Evolutionary conservation across 2,888 invertebrate species (phyloP).

Genomic region (Polyommatus icarus): DNA sequence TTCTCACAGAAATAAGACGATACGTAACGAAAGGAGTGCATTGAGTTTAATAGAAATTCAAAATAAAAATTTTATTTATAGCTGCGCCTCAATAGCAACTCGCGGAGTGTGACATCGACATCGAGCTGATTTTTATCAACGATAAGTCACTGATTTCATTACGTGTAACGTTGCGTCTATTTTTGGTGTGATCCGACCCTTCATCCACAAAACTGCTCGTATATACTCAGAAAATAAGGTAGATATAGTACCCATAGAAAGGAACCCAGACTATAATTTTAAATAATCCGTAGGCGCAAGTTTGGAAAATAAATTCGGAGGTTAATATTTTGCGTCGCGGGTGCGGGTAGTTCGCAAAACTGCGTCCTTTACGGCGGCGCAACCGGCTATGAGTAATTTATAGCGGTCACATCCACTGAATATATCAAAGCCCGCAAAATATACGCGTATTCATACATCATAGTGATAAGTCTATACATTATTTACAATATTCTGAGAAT

Average conservation of each 20-base stretch:
- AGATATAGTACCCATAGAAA: too few relatives aligned
- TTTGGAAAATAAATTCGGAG: not conserved
- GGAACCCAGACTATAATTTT: constrained; percentile 5
- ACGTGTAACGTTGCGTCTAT: not conserved
- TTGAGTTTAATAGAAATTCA: too few relatives aligned
- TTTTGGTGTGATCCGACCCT: not conserved
- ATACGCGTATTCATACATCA: constrained; percentile 20
- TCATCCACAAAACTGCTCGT: too few relatives aligned
- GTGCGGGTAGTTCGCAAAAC: constrained; percentile 9
- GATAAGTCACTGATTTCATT: not conserved
- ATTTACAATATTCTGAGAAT: not conserved
- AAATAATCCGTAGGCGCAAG: constrained; percentile 8
- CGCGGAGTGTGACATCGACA: too few relatives aligned
- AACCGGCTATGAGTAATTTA: constrained; percentile 29
- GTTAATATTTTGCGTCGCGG: constrained; percentile 24
- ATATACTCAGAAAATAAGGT: too few relatives aligned
- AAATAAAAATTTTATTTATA: too few relatives aligned
- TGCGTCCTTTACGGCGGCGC: constrained; percentile 22
- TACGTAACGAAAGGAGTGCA: too few relatives aligned
- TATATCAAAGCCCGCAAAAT: constrained; percentile 22
- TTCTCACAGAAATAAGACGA: too few relatives aligned
- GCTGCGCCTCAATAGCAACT: too few relatives aligned
- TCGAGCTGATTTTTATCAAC: too few relatives aligned
- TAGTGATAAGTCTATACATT: constrained; percentile 15
- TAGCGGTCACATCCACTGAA: constrained; percentile 26